These are phyloP conservation scores for Perithous albicinctus DNA, from an alignment of 2,888 invertebrate species.

Conservation along the genomic window DNA sequence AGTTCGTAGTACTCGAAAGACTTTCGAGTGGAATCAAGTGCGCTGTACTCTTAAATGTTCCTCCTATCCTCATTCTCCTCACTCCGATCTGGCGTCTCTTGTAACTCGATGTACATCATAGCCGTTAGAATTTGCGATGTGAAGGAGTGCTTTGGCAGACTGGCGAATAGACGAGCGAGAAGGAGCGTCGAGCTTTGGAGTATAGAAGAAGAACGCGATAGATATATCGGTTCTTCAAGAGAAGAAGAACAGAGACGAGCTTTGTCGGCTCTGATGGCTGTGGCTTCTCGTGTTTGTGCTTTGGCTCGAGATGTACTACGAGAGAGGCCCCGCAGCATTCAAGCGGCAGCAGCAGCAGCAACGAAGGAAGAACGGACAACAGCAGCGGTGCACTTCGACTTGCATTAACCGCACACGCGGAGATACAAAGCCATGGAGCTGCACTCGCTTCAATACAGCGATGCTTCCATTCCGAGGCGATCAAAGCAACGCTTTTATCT, in stretches of 20 bases:
- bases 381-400: conserved; percentile 75
- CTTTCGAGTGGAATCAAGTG: conserved; percentile 81
- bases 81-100: not conserved
- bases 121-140: conserved; percentile 24
- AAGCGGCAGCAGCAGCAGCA: not conserved
- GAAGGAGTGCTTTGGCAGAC: conserved; percentile 29
- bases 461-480: conserved; percentile 51
- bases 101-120: conserved; percentile 2
- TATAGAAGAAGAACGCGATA: conserved; percentile 26
- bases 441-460: conserved; percentile 35
- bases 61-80: not conserved
- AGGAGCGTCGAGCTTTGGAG: conserved; percentile 27
- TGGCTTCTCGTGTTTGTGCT: conserved; percentile 76
- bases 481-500: conserved; percentile 69
- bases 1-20: conserved; percentile 77
- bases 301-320: conserved; percentile 71
- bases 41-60: conserved; percentile 60
- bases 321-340: conserved; percentile 30
- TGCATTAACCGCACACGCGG: conserved; percentile 74
- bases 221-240: conserved; percentile 33
- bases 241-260: conserved; percentile 62
- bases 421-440: conserved; percentile 73
- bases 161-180: conserved; percentile 22
- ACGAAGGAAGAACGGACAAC: conserved; percentile 6
- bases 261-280: conserved; percentile 57